Percentiles rank a stretch among this genome's conserved stretches.
Conservation (phyloP, 1,140 invertebrate genomes). For the Bilobella aurantiaca region DNA sequence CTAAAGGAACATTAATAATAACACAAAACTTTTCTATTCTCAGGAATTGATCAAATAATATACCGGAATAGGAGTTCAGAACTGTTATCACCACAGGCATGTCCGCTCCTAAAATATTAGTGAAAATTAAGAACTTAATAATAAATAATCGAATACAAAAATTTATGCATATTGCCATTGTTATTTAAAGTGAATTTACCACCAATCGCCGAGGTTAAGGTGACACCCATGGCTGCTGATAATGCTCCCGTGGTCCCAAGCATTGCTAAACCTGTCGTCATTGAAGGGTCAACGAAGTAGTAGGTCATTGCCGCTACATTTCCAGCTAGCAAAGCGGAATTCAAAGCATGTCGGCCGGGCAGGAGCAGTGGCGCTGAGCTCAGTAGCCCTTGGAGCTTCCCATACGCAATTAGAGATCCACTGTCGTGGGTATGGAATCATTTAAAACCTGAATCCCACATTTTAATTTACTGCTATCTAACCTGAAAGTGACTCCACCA, state of each 20-base stretch:
- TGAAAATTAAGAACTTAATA: conserved; percentile 1
- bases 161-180: too few relatives aligned
- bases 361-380: conserved; percentile 68
- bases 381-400: conserved; percentile 73
- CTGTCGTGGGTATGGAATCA: too few relatives aligned
- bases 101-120: conserved; percentile 54
- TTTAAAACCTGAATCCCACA: too few relatives aligned
- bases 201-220: conserved; percentile 78
- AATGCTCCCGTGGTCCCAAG: conserved; percentile 62
- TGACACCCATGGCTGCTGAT: conserved; percentile 46
- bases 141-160: too few relatives aligned
- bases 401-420: conserved; percentile 79
- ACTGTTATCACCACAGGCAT: conserved; percentile 92
- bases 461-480: background rate
- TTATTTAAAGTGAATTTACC: conserved; percentile 47
- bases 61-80: conserved; percentile 67
- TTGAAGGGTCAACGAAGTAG: conserved; percentile 54
- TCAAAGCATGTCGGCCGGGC: conserved; percentile 70
- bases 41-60: too few relatives aligned
- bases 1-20: too few relatives aligned
- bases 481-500: conserved; percentile 39
- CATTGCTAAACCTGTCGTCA: conserved; percentile 54
- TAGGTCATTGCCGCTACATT: conserved; percentile 61
- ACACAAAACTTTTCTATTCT: too few relatives aligned
- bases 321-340: conserved; percentile 54